phyloP scores from a whole-genome alignment of 1,140 invertebrate genomes.

The silkworm (Bombyx mori) region DNA sequence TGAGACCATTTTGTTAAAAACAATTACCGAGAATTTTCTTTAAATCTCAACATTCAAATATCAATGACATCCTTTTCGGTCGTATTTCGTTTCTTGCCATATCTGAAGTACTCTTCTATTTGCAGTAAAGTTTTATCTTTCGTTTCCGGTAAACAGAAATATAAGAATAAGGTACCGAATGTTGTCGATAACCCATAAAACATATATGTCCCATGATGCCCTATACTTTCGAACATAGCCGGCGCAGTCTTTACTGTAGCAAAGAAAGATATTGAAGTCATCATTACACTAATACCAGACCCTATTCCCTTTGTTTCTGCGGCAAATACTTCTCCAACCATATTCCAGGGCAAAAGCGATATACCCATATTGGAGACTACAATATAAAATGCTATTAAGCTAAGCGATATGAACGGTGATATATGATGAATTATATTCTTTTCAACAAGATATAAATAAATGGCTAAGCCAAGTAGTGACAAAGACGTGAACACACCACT shows the following conservation, averaged over 20 bases:
- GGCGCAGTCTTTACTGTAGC: slow-evolving; percentile 75
- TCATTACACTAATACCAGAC: slow-evolving; percentile 72
- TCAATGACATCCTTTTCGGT: slow-evolving; percentile 9
- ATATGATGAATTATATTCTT: slow-evolving; percentile 34
- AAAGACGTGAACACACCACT: slow-evolving; percentile 72
- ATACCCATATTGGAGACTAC: slow-evolving; percentile 63
- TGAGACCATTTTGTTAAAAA: no score
- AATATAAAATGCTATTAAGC: slow-evolving; percentile 56
- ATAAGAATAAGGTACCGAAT: slow-evolving; percentile 73
- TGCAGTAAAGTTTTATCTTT: slow-evolving; percentile 78
- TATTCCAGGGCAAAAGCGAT: slow-evolving; percentile 73
- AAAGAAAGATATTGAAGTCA: slow-evolving; percentile 75
- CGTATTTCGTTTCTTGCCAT: slow-evolving; percentile 27
- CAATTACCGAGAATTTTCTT: no score
- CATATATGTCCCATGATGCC: slow-evolving; percentile 73
- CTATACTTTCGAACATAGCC: slow-evolving; percentile 68
- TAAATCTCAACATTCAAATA: neutral
- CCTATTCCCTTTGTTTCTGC: slow-evolving; percentile 67
- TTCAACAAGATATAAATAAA: slow-evolving; percentile 56
- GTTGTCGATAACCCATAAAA: slow-evolving; percentile 75
- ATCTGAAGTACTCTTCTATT: slow-evolving; percentile 69
- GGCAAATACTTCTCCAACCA: slow-evolving; percentile 73
- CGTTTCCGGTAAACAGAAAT: slow-evolving; percentile 78
- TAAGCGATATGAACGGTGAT: slow-evolving; percentile 44
- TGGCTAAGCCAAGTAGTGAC: slow-evolving; percentile 65